Evolutionary conservation across 2,888 invertebrate genomes (phyloP).

Genomic region (Ochropleura leucogaster): DNA sequence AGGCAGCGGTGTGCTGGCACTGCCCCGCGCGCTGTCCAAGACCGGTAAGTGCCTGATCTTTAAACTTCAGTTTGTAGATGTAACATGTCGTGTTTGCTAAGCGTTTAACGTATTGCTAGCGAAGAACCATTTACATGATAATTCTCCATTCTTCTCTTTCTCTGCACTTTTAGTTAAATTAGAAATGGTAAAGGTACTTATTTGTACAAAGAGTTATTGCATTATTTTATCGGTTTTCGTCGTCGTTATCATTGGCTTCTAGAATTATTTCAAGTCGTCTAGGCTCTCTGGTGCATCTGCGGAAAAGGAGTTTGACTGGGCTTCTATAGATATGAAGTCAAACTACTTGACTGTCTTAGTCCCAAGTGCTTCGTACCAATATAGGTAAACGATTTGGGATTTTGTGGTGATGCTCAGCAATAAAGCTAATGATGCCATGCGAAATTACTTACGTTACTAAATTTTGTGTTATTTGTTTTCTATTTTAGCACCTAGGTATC

Average conservation of each 20-base stretch:
- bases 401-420: background rate
- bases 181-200: background rate
- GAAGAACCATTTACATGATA: background rate
- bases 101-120: slow-evolving; percentile 30
- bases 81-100: slow-evolving; percentile 28
- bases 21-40: slow-evolving; percentile 92
- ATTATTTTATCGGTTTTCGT: background rate
- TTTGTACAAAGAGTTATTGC: background rate
- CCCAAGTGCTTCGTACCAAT: background rate
- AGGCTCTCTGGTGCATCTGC: background rate
- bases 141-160: background rate
- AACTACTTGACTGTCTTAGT: background rate
- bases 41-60: slow-evolving; percentile 87
- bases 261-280: background rate
- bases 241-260: background rate
- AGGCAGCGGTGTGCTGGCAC: slow-evolving; percentile 93
- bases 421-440: slow-evolving; percentile 4
- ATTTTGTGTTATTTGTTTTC: background rate
- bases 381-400: background rate
- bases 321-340: background rate
- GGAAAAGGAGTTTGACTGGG: background rate
- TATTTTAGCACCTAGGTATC: background rate
- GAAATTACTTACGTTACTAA: background rate
- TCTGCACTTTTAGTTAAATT: background rate
- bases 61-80: background rate